phyloP scores from a whole-genome alignment of 2,888 invertebrate genomes.

The Drosophila meridionalis region DNA sequence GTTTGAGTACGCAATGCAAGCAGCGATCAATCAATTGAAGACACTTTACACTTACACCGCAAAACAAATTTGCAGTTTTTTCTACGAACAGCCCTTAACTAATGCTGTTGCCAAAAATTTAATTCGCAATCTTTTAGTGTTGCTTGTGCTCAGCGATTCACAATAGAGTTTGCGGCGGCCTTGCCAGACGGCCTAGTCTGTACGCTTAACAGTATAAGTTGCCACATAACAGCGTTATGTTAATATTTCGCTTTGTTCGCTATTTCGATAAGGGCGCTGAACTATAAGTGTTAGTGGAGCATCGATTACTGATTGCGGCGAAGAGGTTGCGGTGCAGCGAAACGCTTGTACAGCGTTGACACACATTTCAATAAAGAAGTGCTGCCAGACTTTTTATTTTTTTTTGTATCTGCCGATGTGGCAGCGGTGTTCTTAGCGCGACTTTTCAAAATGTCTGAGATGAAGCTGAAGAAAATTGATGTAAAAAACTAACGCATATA shows the following conservation, averaged over 20 bases:
- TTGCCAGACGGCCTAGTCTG: conserved; percentile 26
- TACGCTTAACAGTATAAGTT: conserved; percentile 6
- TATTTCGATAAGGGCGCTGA: conserved; percentile 11
- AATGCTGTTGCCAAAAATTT: conserved; percentile 49
- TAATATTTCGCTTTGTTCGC: conserved; percentile 18
- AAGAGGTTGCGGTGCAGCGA: conserved; percentile 4
- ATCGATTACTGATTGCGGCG: conserved; percentile 6
- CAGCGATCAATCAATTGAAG: conserved; percentile 25
- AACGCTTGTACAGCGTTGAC: neutral
- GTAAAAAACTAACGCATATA: too few relatives aligned
- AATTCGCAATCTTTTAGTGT: conserved; percentile 55
- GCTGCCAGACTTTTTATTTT: conserved; percentile 20
- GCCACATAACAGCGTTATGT: conserved; percentile 9
- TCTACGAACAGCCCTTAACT: conserved; percentile 27
- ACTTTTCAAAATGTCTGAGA: neutral
- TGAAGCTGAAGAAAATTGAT: too few relatives aligned
- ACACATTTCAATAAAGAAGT: neutral
- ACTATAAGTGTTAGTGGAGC: neutral
- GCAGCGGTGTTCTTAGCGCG: neutral
- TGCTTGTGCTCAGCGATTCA: conserved; percentile 39
- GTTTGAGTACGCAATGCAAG: conserved; percentile 18
- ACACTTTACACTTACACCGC: conserved; percentile 40
- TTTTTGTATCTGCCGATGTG: neutral
- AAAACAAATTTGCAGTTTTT: conserved; percentile 18
- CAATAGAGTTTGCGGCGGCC: conserved; percentile 33